These are phyloP conservation scores for Yponomeuta evonymella DNA, from an alignment of 2,888 invertebrate genomes.

Conservation along the genomic window DNA sequence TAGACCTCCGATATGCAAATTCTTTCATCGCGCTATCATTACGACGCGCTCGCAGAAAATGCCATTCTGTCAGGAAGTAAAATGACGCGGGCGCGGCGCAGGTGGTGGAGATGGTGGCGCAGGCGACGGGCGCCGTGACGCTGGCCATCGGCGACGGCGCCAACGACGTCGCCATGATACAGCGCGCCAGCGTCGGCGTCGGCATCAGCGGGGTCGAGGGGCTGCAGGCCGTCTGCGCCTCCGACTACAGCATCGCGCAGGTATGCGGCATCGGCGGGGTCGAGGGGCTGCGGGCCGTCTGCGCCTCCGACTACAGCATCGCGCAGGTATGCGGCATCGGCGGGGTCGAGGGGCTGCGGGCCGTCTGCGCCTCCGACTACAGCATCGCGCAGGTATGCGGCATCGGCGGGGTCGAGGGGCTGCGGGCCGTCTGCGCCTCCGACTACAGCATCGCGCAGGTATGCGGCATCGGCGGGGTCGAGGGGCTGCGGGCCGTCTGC, in stretches of 20 bases:
- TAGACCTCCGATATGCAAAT: too few relatives aligned
- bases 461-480: constrained; percentile 84
- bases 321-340: constrained; percentile 93
- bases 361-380: constrained; percentile 99
- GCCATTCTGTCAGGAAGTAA: not conserved
- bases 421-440: constrained; percentile 99
- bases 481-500: constrained; percentile 99
- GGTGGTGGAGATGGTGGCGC: constrained; percentile 89
- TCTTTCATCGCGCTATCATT: too few relatives aligned
- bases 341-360: constrained; percentile 97
- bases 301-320: constrained; percentile 99
- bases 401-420: constrained; percentile 96
- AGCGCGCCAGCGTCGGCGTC: constrained; percentile 97
- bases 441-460: constrained; percentile 98
- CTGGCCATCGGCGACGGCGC: constrained; percentile 97
- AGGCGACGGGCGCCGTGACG: constrained; percentile 89
- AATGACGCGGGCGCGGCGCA: constrained; percentile 29
- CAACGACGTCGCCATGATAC: constrained; percentile 99
- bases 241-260: constrained; percentile 98
- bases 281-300: constrained; percentile 99
- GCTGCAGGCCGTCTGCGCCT: constrained; percentile 98
- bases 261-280: constrained; percentile 90
- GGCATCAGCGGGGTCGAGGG: constrained; percentile 97
- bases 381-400: constrained; percentile 93
- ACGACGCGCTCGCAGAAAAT: too few relatives aligned